Base-by-base conservation (phyloP, 2,888 invertebrate genomes). In the Argyra leucocephala region DNA sequence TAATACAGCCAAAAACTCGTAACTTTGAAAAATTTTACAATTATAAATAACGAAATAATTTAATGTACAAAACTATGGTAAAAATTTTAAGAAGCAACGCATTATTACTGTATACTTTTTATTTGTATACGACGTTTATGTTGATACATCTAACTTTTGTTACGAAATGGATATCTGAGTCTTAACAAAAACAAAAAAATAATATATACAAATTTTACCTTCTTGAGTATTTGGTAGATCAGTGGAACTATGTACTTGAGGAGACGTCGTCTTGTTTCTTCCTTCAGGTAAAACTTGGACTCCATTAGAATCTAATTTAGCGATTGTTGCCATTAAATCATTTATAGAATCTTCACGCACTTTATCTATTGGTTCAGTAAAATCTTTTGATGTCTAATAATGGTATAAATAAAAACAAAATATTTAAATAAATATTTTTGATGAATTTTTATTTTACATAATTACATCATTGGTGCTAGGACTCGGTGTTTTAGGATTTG, bases 301-400 rank as follows among this genome's bases (percentile, higher is more conserved):
- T 60, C 91, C 91, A 80, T 91, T 91, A 24, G 90, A 90, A 80
- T 91, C 91, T 73, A 92, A 81, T 81, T 91, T 91, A 69, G 91
- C 91, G 76, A 92, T 91, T 67, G 91, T 91, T 66, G 90, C 89
- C 88, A 91, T 90, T 70, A 92, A 81, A 82, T 91, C 91, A 76
- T 90, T 90, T 68, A 91, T 88, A 1, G 90, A 90, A 75, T 91
- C 91, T 76, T 90, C 89, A 78, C 91, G 90, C 76, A 89, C 89
- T 76, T 89, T 89, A 79, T 91, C 91, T 74, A 92, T 83, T 70
- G 83, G 85, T 70, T 85, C 83, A 67, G 86, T 86, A 48, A 86
- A 84, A 72, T 86, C 87, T 70, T 81, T 81, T 74, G 84, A 83
- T 68, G 76, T 80, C 72, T 78, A 67, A 36, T 66, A 64, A n/a